These are phyloP conservation scores for Iguana delicatissima DNA, from an alignment of 2,797 vertebrate genomes.

Conservation along the genomic window DNA sequence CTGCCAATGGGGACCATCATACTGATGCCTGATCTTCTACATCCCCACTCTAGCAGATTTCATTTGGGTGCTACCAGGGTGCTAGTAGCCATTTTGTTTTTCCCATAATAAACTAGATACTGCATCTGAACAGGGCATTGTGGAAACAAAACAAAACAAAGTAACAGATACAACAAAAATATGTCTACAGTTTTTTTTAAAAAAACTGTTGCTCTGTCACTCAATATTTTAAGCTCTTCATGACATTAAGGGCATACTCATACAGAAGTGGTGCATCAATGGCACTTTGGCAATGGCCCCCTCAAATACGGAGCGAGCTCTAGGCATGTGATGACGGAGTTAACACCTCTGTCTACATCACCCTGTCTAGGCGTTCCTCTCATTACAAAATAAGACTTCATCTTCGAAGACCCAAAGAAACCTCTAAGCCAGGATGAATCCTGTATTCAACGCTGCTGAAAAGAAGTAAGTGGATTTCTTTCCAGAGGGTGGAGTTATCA, in stretches of 20 bases:
- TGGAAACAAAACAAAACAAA: background rate
- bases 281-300: background rate
- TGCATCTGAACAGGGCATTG: too few relatives aligned
- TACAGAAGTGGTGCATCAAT: too few relatives aligned
- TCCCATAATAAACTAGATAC: background rate
- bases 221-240: too few relatives aligned
- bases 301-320: background rate
- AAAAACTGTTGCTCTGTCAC: background rate
- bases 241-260: background rate
- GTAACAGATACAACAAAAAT: background rate
- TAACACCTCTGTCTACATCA: background rate
- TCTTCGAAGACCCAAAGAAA: background rate
- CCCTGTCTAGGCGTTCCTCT: background rate
- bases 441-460: background rate
- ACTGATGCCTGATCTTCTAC: background rate
- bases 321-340: background rate
- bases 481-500: background rate
- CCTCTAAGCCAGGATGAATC: background rate
- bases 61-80: background rate
- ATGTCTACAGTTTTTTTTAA: background rate
- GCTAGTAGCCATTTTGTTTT: too few relatives aligned
- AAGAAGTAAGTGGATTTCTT: background rate
- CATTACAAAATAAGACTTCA: background rate
- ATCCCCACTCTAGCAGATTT: background rate
- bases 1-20: background rate